phyloP scores from a whole-genome alignment of 2,797 vertebrate species.

The Discoglossus pictus region DNA sequence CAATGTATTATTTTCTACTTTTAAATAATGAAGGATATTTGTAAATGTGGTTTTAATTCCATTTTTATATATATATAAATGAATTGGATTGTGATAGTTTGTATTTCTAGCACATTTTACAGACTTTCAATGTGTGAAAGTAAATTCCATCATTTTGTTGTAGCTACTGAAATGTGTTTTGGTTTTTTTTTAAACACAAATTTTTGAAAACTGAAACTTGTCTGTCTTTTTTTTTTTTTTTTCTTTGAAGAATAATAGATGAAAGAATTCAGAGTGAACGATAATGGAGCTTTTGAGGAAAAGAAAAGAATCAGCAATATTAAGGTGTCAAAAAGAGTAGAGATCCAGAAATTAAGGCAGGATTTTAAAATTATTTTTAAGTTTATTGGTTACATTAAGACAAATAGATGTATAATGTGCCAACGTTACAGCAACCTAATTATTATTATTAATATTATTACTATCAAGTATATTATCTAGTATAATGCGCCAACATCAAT shows the following conservation, averaged over 20 bases:
- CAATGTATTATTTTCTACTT: slow-evolving; percentile 52
- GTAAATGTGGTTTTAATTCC: slow-evolving; percentile 49
- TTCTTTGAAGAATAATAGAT: neutral
- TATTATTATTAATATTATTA: no score
- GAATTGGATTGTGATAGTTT: slow-evolving; percentile 38
- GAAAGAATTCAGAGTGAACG: no score
- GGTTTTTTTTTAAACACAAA: slow-evolving; percentile 13
- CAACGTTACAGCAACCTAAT: no score
- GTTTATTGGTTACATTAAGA: no score
- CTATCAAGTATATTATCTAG: no score
- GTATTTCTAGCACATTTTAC: slow-evolving; percentile 48
- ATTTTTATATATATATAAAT: slow-evolving; percentile 47
- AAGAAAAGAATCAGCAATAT: no score
- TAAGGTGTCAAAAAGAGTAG: no score
- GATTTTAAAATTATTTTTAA: no score
- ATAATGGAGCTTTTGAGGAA: no score
- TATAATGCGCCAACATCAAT: no score
- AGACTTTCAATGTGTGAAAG: slow-evolving; percentile 32
- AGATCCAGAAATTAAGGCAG: no score
- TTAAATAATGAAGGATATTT: slow-evolving; percentile 53
- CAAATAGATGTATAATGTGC: no score
- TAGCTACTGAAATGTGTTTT: slow-evolving; percentile 39
- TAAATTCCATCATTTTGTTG: slow-evolving; percentile 40
- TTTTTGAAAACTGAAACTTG: neutral
- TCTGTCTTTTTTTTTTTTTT: neutral